phyloP scores from a whole-genome alignment of 2,113 vertebrate genomes.

The Salvelinus fontinalis region DNA sequence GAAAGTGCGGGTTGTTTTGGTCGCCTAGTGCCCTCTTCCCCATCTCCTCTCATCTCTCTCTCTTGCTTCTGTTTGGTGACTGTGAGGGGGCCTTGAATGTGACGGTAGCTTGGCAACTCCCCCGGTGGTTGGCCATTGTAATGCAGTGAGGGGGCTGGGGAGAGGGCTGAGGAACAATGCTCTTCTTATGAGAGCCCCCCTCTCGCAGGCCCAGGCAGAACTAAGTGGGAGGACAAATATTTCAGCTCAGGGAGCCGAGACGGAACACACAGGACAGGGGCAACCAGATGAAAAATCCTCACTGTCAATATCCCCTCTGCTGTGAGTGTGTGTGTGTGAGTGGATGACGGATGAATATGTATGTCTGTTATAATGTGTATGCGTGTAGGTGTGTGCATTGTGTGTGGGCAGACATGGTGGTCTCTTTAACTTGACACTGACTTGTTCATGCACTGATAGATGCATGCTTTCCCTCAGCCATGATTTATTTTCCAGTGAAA shows the following conservation, averaged over 20 bases:
- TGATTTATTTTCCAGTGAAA: not conserved
- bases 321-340: not conserved
- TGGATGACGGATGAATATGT: not conserved
- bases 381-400: not conserved
- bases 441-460: conserved; percentile 3
- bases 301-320: not conserved
- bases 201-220: conserved; percentile 38
- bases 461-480: not conserved
- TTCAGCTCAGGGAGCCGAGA: conserved; percentile 46
- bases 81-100: conserved; percentile 60
- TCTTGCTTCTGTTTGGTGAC: conserved; percentile 39
- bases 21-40: conserved; percentile 11
- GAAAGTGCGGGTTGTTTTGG: conserved; percentile 26
- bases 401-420: not conserved
- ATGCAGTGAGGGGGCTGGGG: conserved; percentile 61
- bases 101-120: conserved; percentile 80
- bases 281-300: conserved; percentile 5
- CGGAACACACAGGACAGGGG: conserved; percentile 18
- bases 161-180: conserved; percentile 66
- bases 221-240: conserved; percentile 70
- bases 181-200: conserved; percentile 61
- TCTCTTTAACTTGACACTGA: conserved; percentile 10
- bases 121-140: conserved; percentile 60
- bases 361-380: not conserved
- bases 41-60: conserved; percentile 42